Evolutionary conservation across 1,140 invertebrate genomes (phyloP).

Genomic region (Holcopasites calliopsidis): DNA sequence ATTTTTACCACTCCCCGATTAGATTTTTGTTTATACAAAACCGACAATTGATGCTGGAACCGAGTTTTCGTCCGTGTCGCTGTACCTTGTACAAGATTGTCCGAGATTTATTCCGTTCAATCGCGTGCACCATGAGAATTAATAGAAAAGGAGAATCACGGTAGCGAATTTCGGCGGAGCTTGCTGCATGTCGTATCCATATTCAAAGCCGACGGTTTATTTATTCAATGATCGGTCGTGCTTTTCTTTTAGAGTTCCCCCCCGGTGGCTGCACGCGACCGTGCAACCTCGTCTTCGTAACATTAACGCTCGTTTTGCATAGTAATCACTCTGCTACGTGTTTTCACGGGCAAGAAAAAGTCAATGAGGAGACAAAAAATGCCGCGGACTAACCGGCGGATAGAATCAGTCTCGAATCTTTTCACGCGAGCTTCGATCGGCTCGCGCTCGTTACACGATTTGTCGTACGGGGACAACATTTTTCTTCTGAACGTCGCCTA

Average conservation of each 20-base stretch:
- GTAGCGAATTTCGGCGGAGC: background rate
- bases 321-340: background rate
- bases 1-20: too few species aligned
- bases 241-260: constrained; percentile 8
- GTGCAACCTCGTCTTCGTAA: background rate
- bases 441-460: background rate
- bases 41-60: too few species aligned
- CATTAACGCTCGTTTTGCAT: constrained; percentile 4
- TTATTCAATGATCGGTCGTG: constrained; percentile 38
- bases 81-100: background rate
- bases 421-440: background rate
- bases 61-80: too few species aligned
- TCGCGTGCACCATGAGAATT: constrained; percentile 31
- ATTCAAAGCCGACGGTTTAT: constrained; percentile 30
- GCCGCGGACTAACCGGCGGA: background rate
- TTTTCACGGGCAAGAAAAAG: background rate
- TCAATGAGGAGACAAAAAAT: too few species aligned
- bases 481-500: constrained; percentile 23
- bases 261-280: constrained; percentile 19
- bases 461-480: constrained; percentile 25
- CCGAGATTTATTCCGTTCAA: constrained; percentile 8
- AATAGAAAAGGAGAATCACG: constrained; percentile 34
- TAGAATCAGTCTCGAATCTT: constrained; percentile 6
- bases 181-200: constrained; percentile 5
- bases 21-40: too few species aligned